These are phyloP conservation scores for Dione juno DNA, from an alignment of 2,888 invertebrate species.

Conservation along the genomic window DNA sequence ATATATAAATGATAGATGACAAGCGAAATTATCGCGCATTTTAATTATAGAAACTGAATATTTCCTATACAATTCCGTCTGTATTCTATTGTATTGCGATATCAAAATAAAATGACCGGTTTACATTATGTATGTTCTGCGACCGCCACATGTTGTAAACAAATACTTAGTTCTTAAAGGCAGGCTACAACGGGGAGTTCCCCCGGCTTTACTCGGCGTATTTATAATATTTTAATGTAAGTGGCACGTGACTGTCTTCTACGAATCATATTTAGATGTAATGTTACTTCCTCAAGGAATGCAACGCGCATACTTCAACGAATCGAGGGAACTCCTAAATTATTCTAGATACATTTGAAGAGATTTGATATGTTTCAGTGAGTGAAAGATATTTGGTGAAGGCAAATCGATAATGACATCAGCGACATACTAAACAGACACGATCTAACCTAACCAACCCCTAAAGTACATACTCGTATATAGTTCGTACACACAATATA, in stretches of 20 bases:
- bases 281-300: no score
- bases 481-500: no score
- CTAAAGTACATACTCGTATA: no score
- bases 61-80: background rate
- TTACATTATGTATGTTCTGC: background rate
- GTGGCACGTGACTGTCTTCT: background rate
- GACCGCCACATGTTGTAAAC: background rate
- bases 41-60: background rate
- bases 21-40: background rate
- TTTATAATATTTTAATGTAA: conserved; percentile 9
- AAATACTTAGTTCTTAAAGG: background rate
- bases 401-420: no score
- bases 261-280: background rate
- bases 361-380: no score
- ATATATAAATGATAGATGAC: background rate
- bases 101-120: background rate
- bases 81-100: background rate
- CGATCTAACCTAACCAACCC: no score
- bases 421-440: no score
- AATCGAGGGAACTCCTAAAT: no score
- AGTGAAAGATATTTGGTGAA: no score
- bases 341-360: no score
- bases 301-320: no score
- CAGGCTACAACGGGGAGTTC: background rate
- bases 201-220: background rate